Percentiles rank a stretch among this genome's conserved stretches.
These are phyloP conservation scores for Stenolophus ochropezus DNA, from an alignment of 2,888 invertebrate species.

Conservation along the genomic window DNA sequence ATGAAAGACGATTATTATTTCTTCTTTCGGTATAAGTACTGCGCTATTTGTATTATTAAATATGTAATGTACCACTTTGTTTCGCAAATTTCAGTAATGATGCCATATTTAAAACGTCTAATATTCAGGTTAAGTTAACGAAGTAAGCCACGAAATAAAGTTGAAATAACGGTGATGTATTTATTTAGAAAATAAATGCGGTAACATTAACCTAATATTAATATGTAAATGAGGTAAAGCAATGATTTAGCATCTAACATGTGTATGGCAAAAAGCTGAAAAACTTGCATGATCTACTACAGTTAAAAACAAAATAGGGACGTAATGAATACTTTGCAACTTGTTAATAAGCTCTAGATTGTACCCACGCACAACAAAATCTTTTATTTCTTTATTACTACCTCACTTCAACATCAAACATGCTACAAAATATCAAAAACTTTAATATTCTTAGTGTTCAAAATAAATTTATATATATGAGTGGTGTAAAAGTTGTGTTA, in stretches of 20 bases:
- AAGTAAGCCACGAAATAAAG: too few species aligned
- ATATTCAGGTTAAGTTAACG: too few species aligned
- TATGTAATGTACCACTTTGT: too few species aligned
- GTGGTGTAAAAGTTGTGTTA: too few species aligned
- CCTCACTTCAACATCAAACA: not conserved
- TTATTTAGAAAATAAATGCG: not conserved
- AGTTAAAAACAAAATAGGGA: slow-evolving; percentile 35
- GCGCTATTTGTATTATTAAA: too few species aligned
- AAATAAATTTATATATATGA: too few species aligned
- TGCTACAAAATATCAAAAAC: not conserved
- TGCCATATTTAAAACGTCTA: too few species aligned
- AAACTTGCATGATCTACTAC: slow-evolving; percentile 30
- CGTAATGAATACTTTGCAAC: slow-evolving; percentile 37
- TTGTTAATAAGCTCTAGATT: slow-evolving; percentile 36
- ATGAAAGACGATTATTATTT: too few species aligned
- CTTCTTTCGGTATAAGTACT: too few species aligned
- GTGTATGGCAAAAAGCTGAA: not conserved
- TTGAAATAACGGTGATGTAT: not conserved
- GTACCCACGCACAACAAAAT: slow-evolving; percentile 31
- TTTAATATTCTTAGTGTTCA: too few species aligned
- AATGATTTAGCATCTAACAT: slow-evolving; percentile 12
- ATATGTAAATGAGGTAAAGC: slow-evolving; percentile 13
- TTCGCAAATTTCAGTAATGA: too few species aligned
- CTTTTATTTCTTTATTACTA: slow-evolving; percentile 34
- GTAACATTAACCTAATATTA: slow-evolving; percentile 11